These are phyloP conservation scores for Bettongia penicillata DNA, from an alignment of 2,113 vertebrate genomes.

Conservation along the genomic window DNA sequence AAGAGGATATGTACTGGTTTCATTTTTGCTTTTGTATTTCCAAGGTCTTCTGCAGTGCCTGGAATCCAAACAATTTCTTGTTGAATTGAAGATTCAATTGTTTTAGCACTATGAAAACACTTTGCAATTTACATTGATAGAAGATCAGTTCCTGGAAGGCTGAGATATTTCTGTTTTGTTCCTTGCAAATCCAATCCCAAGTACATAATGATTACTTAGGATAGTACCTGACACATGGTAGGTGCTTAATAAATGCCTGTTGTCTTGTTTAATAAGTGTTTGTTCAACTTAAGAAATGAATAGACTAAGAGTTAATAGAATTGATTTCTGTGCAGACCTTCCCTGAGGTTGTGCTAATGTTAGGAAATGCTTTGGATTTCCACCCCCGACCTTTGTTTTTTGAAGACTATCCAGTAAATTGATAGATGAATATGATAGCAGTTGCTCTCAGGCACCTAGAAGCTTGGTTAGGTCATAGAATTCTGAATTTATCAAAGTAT, in stretches of 20 bases:
- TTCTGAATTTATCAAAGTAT: background rate
- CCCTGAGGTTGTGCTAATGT: background rate
- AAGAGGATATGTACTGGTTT: background rate
- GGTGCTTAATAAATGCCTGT: background rate
- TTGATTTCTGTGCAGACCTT: background rate
- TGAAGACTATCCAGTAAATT: background rate
- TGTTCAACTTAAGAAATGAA: background rate
- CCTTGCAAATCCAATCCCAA: background rate
- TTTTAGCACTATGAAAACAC: background rate
- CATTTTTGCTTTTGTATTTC: background rate
- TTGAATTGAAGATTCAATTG: background rate
- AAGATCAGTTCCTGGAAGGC: background rate
- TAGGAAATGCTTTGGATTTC: background rate
- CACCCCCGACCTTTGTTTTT: background rate
- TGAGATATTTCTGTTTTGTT: background rate
- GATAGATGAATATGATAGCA: background rate
- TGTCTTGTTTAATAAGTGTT: background rate
- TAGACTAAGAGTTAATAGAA: background rate
- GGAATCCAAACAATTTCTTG: background rate
- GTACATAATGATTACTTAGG: background rate
- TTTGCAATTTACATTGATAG: background rate
- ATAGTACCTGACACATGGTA: background rate
- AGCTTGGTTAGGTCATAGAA: background rate
- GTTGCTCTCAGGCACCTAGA: background rate
- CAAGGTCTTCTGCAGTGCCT: background rate